These are phyloP conservation scores for Strigamia crassipes DNA, from an alignment of 2,888 invertebrate species.

Conservation along the genomic window DNA sequence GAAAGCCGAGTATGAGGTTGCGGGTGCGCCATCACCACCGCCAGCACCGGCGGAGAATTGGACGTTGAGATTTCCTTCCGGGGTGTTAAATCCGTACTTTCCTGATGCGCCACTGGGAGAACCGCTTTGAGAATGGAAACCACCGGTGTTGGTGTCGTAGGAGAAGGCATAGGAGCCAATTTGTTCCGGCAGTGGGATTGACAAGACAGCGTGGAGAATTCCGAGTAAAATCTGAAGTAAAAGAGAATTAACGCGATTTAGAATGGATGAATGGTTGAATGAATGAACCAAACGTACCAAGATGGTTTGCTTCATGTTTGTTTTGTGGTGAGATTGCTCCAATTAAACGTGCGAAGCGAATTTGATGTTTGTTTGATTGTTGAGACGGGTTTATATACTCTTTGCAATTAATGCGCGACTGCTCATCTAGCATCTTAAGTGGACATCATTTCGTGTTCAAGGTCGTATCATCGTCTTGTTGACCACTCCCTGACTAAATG, in stretches of 20 bases:
- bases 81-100: conserved; percentile 74
- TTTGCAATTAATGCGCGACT: not conserved
- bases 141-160: conserved; percentile 74
- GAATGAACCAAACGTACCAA: not conserved
- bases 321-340: not conserved
- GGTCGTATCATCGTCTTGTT: not conserved
- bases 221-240: not conserved
- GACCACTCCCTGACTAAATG: not conserved
- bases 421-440: conserved; percentile 7
- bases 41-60: not conserved
- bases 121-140: conserved; percentile 75
- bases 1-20: not conserved
- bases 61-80: conserved; percentile 64
- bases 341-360: not conserved
- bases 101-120: conserved; percentile 79
- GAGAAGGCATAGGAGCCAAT: conserved; percentile 74
- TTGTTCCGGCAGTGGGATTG: not conserved
- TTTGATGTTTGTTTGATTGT: not conserved
- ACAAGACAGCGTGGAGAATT: not conserved
- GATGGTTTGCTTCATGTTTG: not conserved
- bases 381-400: not conserved
- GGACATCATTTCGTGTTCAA: not conserved
- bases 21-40: not conserved
- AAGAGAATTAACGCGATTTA: not conserved
- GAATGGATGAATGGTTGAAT: not conserved